Conservation (phyloP, 2,888 invertebrate genomes). For the Idaea aversata region DNA sequence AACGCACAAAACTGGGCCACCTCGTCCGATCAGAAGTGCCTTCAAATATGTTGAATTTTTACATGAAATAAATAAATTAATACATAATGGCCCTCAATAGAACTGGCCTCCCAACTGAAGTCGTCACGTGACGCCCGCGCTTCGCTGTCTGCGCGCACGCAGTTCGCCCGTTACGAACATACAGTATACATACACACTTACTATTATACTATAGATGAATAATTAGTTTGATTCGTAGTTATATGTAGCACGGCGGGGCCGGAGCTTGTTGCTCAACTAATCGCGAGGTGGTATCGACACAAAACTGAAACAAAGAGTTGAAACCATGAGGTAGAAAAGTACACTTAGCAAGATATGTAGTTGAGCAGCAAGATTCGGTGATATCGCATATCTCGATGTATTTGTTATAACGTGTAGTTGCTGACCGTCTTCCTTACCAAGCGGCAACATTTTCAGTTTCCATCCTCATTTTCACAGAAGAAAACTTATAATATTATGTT, state of each 20-base stretch:
- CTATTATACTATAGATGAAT: conserved; percentile 79
- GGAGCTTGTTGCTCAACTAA: conserved; percentile 39
- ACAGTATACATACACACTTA: conserved; percentile 73
- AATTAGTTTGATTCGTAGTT: conserved; percentile 80
- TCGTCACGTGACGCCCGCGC: conserved; percentile 63
- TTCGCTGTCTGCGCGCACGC: conserved; percentile 48
- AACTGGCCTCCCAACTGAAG: conserved; percentile 86
- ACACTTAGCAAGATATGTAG: not conserved
- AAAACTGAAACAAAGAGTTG: not conserved
- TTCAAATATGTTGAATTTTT: conserved; percentile 92
- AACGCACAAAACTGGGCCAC: conserved; percentile 88
- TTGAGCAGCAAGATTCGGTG: conserved; percentile 40
- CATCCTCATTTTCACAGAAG: conserved; percentile 71
- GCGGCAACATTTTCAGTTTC: conserved; percentile 62
- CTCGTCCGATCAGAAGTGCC: conserved; percentile 97
- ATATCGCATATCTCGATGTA: conserved; percentile 68
- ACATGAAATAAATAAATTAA: conserved; percentile 86
- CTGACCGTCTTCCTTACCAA: conserved; percentile 64
- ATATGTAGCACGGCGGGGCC: conserved; percentile 66
- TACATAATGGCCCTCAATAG: conserved; percentile 94
- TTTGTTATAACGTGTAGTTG: conserved; percentile 77
- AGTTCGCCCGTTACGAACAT: conserved; percentile 65
- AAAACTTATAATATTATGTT: conserved; percentile 48
- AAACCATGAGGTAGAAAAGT: conserved; percentile 6
- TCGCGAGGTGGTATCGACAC: conserved; percentile 4